These are phyloP conservation scores for Tupaia chinensis DNA, from an alignment of 2,113 vertebrate genomes.

Conservation along the genomic window DNA sequence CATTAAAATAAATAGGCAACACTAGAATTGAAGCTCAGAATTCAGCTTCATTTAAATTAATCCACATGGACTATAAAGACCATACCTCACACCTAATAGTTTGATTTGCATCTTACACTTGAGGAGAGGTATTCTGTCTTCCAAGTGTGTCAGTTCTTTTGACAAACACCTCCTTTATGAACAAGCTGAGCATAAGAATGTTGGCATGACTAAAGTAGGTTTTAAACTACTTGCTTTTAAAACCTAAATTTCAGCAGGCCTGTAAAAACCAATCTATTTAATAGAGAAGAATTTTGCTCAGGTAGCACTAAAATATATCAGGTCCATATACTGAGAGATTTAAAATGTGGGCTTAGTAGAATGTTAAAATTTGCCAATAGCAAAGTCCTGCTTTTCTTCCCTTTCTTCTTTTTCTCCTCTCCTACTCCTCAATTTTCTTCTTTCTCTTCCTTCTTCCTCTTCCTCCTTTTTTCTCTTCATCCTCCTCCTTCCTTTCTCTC, in stretches of 20 bases:
- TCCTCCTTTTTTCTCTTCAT: fast-evolving
- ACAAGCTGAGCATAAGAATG: background rate
- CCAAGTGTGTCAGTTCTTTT: background rate
- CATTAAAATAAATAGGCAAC: background rate
- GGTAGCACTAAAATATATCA: background rate
- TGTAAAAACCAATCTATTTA: background rate
- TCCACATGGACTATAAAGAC: background rate
- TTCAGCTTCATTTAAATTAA: background rate
- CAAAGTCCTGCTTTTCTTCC: background rate
- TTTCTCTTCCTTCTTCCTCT: fast-evolving
- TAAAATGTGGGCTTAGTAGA: background rate
- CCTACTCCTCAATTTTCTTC: too few species aligned
- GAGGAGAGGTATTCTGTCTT: background rate
- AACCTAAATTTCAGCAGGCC: background rate
- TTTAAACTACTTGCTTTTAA: background rate
- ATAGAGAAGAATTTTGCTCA: background rate
- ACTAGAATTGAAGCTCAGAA: background rate
- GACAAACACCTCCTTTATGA: background rate
- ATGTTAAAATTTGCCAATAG: background rate
- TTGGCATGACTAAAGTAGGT: background rate
- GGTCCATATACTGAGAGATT: background rate
- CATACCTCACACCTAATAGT: background rate
- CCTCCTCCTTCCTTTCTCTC: fast-evolving
- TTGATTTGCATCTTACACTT: background rate
- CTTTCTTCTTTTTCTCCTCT: too few species aligned